Evolutionary conservation across 2,888 invertebrate species (phyloP), one percentile per base, ranked within the genome.

Genomic region (Penaeus monodon): DNA sequence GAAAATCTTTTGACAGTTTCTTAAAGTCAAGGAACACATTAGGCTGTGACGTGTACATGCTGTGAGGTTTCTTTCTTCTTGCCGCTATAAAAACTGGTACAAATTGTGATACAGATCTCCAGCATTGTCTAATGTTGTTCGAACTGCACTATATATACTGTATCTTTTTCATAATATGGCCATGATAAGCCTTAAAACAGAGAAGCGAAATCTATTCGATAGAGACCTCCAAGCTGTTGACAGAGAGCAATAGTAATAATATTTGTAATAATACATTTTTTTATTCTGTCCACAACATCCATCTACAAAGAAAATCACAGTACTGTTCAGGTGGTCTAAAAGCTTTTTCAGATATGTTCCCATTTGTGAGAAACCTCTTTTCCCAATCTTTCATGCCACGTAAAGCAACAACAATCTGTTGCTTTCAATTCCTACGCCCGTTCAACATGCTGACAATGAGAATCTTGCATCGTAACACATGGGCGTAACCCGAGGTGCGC

Each of bases 41-140:
- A 66, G 29, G 64, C 4, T 33, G 66, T 66, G 81, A 12, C 33
- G 44, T 66, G 66, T 65, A 24, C 6, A 81, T 33, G 22, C 3
- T 66, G 38, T 68, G 33, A 65, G 65, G 65, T 29, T 64, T 38
- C 66, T 44, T 77, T 57, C 24, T 81, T 22, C 68, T 81, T 81
- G 38, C 44, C 8, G 38, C 1, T 65, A 38, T 68, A 38, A 81
- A 81, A 81, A 81, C 33, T 81, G 66, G 38, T 22, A 66, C 65
- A 81, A 38, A 44, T 65, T 81, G 81, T 81, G 81, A 65, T 66
- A 65, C 66, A 81, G 38, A 81, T 81, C 80, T 65, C 12, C 81
- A 81, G 81, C 81, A 38, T 68, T 81, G 38, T 81, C 66, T 81
- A 66, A 12, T 81, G 68, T 12, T 81, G 81, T 65, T 17, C 38